Base-by-base conservation (phyloP, 53 echinoderm and acorn worm genomes). In the Paracentrotus lividus region DNA sequence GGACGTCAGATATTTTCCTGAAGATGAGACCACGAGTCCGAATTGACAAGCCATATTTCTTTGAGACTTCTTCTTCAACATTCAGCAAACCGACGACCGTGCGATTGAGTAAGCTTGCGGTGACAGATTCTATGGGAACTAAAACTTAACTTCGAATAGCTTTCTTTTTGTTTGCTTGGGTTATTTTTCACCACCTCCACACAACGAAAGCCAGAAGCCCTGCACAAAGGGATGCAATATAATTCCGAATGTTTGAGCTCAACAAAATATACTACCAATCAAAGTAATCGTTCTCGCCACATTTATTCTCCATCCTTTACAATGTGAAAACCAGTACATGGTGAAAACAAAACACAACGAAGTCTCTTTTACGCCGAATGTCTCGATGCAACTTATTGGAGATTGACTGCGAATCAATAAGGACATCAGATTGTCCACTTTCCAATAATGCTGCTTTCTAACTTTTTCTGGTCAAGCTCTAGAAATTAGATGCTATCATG, bases 1-100 rank as follows among this genome's bases (percentile, higher is more conserved):
- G n/a, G 92, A 54, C 12, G 81, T 92, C 59, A 92, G 29, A 18
- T 92, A 92, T 57, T 92, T 92, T 5, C 77, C 81, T 2, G 92
- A 78, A 81, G 47, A n/a, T 38, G 86, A 86, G 0, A 55, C 21
- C 21, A 86, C 29, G 54, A 86, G 86, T 34, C 86, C 86, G 34
- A 86, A 86, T 55, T 56, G 32, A 34, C 38, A 86, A 34, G 81
- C 81, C 81, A 81, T 81, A 27, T 9, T 32, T 0, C 40, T 72
- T 18, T 72, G 36, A 5, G 12, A 31, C 24, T 38, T 49, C 40
- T 26, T 47, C 36, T 72, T 6, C 14, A 16, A 13, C 13, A 13
- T 31, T 66, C 5, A 7, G 10, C 10, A n/a, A n/a, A n/a, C n/a
- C 1, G 9, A 52, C 52, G 15, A 12, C 15, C 52, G 52, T 12